These are phyloP conservation scores for Planococcus citri DNA, from an alignment of 1,140 invertebrate species.

Conservation along the genomic window DNA sequence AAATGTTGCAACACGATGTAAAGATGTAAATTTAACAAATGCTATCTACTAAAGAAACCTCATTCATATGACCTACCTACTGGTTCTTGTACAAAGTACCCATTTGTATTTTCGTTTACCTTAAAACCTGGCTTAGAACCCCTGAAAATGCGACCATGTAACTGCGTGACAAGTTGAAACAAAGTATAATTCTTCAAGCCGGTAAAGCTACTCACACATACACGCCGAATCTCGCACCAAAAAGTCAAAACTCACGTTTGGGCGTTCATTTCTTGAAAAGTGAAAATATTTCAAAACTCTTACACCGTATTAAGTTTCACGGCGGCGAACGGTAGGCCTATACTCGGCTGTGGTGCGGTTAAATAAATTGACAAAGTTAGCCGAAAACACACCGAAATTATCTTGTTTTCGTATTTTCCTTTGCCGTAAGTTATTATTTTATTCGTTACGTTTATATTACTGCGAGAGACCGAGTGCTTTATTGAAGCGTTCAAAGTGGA, in stretches of 20 bases:
- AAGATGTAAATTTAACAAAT: too few relatives aligned
- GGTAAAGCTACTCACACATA: too few relatives aligned
- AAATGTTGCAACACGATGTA: too few relatives aligned
- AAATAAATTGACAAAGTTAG: background rate
- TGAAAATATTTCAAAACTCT: background rate
- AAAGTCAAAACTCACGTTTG: background rate
- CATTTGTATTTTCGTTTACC: too few relatives aligned
- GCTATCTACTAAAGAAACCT: too few relatives aligned
- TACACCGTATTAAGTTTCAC: constrained; percentile 2
- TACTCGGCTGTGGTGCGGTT: background rate
- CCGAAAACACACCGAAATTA: constrained; percentile 1
- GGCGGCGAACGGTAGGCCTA: background rate
- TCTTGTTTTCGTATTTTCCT: background rate
- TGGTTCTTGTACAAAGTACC: too few relatives aligned
- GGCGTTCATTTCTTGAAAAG: background rate
- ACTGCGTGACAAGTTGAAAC: background rate
- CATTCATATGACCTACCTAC: too few relatives aligned
- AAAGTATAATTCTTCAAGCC: background rate
- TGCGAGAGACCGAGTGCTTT: background rate
- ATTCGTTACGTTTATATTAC: background rate
- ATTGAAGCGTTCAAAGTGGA: too few relatives aligned
- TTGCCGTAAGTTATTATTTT: background rate
- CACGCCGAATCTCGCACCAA: background rate
- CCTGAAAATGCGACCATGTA: too few relatives aligned
- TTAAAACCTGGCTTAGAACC: too few relatives aligned